Percentiles rank a stretch among this genome's conserved stretches.
phyloP scores from a whole-genome alignment of 2,797 vertebrate genomes.

The Betta splendens region DNA sequence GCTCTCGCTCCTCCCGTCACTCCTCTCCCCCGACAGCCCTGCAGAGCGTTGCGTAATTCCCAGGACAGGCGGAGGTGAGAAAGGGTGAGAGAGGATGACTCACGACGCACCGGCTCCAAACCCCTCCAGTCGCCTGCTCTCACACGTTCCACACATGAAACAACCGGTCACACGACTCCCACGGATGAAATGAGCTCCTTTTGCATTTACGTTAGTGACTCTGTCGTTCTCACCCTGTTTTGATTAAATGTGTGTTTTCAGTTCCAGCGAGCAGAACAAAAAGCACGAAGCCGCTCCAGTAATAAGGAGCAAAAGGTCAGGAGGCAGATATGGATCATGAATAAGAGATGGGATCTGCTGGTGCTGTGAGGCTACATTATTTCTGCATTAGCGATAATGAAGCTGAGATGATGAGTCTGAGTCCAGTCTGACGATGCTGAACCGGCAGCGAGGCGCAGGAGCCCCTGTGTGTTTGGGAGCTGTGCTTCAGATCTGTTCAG shows the following conservation, averaged over 20 bases:
- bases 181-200: neutral
- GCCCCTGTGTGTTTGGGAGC: too few relatives aligned
- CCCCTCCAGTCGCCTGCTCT: slow-evolving; percentile 3
- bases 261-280: neutral
- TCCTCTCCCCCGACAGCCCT: slow-evolving; percentile 30
- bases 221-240: neutral
- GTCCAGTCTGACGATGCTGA: too few relatives aligned
- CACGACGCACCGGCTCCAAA: slow-evolving; percentile 33
- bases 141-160: neutral
- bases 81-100: slow-evolving; percentile 44
- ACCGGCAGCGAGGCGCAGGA: too few relatives aligned
- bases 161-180: neutral
- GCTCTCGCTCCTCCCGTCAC: slow-evolving; percentile 6
- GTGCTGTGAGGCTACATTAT: slow-evolving; percentile 16
- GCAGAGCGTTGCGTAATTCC: slow-evolving; percentile 65
- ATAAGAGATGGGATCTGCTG: slow-evolving; percentile 12
- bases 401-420: too few relatives aligned
- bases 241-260: neutral
- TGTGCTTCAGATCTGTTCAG: too few relatives aligned
- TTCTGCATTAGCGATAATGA: slow-evolving; percentile 13
- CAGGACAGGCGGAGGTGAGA: slow-evolving; percentile 35
- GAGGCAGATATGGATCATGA: neutral
- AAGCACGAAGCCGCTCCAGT: neutral
- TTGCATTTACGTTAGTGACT: neutral
- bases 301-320: neutral